Percentiles rank a stretch among this genome's conserved stretches.
Conservation (phyloP, 2,888 invertebrate species). For the Tanypteryx hageni region DNA sequence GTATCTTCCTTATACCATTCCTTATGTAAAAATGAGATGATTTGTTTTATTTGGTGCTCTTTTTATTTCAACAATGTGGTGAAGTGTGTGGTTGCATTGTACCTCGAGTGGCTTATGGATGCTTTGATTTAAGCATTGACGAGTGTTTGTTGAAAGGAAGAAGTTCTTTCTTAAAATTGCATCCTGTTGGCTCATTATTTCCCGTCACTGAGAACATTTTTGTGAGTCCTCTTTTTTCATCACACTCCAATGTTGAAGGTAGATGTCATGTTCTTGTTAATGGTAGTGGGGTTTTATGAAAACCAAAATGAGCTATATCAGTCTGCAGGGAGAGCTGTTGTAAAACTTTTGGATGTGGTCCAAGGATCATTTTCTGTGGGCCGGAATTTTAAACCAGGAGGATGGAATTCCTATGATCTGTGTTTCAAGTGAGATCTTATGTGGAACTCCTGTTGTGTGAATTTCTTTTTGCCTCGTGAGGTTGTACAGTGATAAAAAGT, state of each 20-base stretch:
- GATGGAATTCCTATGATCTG: conserved; percentile 55
- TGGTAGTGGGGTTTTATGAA: conserved; percentile 39
- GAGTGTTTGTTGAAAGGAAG: conserved; percentile 29
- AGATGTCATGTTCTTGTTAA: conserved; percentile 57
- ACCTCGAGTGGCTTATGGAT: conserved; percentile 45
- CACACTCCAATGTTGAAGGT: conserved; percentile 52
- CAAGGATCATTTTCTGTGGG: conserved; percentile 37
- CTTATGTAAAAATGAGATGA: background rate
- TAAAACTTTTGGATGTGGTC: conserved; percentile 45
- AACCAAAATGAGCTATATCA: conserved; percentile 52
- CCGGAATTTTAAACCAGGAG: conserved; percentile 48
- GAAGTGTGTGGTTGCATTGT: conserved; percentile 5
- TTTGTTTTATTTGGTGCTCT: conserved; percentile 38
- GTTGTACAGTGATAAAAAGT: conserved; percentile 63
- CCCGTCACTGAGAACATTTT: conserved; percentile 36
- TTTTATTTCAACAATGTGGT: background rate
- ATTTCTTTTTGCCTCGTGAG: conserved; percentile 52
- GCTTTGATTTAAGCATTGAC: conserved; percentile 21
- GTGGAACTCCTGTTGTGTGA: conserved; percentile 55
- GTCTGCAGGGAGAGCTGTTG: conserved; percentile 37
- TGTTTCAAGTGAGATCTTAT: conserved; percentile 55
- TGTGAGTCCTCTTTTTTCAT: conserved; percentile 46
- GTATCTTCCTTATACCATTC: background rate
- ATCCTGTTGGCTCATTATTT: conserved; percentile 18
- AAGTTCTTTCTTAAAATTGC: conserved; percentile 31